Percentiles rank a stretch among this genome's conserved stretches.
Evolutionary conservation across 2,888 invertebrate species (phyloP).

Genomic region (Taphrorychus bicolor): DNA sequence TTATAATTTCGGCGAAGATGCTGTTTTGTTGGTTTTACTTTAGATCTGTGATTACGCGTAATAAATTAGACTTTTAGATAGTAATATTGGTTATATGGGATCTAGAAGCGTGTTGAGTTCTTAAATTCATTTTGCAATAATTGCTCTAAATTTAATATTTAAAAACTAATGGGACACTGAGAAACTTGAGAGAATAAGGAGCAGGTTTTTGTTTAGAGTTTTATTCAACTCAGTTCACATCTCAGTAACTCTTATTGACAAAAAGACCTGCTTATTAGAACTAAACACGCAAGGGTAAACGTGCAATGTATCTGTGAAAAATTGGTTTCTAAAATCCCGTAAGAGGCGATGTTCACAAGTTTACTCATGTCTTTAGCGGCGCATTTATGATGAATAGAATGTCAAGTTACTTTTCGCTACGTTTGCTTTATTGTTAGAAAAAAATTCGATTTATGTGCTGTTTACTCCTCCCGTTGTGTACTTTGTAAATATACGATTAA

Average conservation of each 20-base stretch:
- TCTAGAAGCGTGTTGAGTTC: not conserved
- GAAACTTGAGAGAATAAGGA: no score
- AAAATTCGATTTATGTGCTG: constrained; percentile 10
- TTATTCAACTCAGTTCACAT: no score
- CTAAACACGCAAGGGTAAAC: no score
- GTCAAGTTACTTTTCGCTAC: no score
- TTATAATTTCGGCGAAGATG: no score
- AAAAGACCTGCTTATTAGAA: no score
- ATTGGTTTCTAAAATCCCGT: not conserved
- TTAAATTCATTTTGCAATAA: no score
- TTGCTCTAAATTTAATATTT: no score
- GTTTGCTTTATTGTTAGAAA: constrained; percentile 5
- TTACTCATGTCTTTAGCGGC: not conserved
- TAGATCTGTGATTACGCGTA: not conserved
- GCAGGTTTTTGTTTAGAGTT: no score
- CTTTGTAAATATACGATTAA: constrained; percentile 45
- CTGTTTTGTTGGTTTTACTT: not conserved
- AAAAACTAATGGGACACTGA: no score
- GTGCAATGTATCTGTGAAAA: not conserved
- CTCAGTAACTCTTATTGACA: no score
- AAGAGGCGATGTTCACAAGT: not conserved
- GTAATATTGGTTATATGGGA: not conserved
- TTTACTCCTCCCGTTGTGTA: constrained; percentile 47
- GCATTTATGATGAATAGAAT: no score
- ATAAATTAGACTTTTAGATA: not conserved